phyloP scores from a whole-genome alignment of 2,888 invertebrate genomes.

The Acrobasis suavella region DNA sequence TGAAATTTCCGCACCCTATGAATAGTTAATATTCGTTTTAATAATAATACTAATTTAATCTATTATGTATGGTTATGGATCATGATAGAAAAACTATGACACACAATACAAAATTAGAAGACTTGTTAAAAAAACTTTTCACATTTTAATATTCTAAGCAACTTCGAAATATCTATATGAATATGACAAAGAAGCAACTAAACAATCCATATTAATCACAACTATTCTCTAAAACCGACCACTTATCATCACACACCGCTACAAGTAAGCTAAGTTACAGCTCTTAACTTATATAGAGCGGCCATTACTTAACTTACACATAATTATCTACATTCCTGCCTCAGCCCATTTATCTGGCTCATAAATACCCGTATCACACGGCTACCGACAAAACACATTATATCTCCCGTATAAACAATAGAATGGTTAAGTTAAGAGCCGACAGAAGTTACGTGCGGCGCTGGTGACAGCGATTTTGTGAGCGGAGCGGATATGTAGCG shows the following conservation, averaged over 20 bases:
- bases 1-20: too few species aligned
- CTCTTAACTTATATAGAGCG: conserved; percentile 12
- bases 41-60: too few species aligned
- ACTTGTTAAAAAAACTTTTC: too few species aligned
- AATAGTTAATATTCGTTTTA: too few species aligned
- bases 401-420: conserved; percentile 74
- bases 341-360: conserved; percentile 62
- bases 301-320: conserved; percentile 24
- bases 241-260: conserved; percentile 21
- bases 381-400: conserved; percentile 77
- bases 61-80: too few species aligned
- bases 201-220: neutral
- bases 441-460: conserved; percentile 42
- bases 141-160: too few species aligned
- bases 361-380: conserved; percentile 63
- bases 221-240: conserved; percentile 3
- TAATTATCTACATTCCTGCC: conserved; percentile 47
- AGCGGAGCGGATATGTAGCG: neutral
- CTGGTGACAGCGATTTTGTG: conserved; percentile 39
- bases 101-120: too few species aligned
- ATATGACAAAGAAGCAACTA: neutral
- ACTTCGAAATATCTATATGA: neutral
- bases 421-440: conserved; percentile 68
- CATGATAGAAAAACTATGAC: too few species aligned
- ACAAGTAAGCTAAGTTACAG: neutral